These are phyloP conservation scores for Gymnothorax reevesii DNA, from an alignment of 2,797 vertebrate species.

Conservation along the genomic window DNA sequence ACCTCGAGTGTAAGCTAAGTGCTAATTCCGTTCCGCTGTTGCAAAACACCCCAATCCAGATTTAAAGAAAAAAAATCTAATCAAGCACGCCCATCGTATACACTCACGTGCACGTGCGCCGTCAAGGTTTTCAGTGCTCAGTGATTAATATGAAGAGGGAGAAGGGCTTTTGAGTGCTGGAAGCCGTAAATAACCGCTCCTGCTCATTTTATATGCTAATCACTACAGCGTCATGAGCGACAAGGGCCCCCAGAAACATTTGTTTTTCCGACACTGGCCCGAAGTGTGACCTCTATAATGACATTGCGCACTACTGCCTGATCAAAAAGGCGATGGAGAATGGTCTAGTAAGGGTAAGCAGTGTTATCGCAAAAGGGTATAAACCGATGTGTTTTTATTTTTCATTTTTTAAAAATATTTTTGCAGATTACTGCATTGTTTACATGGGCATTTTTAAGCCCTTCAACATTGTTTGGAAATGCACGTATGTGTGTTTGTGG, in stretches of 20 bases:
- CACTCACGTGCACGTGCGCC: constrained; percentile 21
- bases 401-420: background rate
- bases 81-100: background rate
- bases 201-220: constrained; percentile 39
- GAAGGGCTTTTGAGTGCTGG: constrained; percentile 27
- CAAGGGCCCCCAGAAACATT: background rate
- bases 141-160: constrained; percentile 36
- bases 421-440: background rate
- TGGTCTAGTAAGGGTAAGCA: constrained; percentile 1
- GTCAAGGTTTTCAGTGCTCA: constrained; percentile 30
- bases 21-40: background rate
- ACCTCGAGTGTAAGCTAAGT: background rate
- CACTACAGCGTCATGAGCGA: constrained; percentile 19
- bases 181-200: constrained; percentile 14
- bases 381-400: background rate
- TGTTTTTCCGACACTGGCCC: constrained; percentile 7
- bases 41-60: background rate
- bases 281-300: background rate
- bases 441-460: background rate
- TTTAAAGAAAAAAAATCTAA: background rate
- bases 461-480: background rate
- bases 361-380: constrained; percentile 14
- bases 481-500: no score
- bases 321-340: background rate
- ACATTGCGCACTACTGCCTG: constrained; percentile 16